These are phyloP conservation scores for Ormyrus labotus DNA, from an alignment of 2,888 invertebrate genomes.

Conservation along the genomic window DNA sequence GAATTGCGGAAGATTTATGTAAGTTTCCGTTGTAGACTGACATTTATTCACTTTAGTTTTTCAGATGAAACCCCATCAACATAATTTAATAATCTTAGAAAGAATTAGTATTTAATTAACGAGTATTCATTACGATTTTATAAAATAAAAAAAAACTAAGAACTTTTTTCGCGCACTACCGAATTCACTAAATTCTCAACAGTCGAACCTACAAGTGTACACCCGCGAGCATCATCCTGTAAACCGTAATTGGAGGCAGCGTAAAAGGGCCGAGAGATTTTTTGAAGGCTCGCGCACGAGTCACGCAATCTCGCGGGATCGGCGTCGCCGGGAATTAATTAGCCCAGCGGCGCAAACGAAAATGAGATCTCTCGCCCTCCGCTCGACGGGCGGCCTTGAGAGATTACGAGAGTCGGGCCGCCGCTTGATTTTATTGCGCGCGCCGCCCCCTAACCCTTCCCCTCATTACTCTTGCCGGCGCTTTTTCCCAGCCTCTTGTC, in stretches of 20 bases:
- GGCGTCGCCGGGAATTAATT: slow-evolving; percentile 67
- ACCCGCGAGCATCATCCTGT: not conserved
- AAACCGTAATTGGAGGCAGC: slow-evolving; percentile 31
- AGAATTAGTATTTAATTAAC: too few species aligned
- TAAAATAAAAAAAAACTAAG: too few species aligned
- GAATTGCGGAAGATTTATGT: too few species aligned
- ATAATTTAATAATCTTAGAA: too few species aligned
- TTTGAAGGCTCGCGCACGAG: slow-evolving; percentile 23
- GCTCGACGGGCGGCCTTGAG: not conserved
- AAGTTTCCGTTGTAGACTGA: too few species aligned
- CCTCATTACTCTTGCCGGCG: not conserved
- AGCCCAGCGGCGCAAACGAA: slow-evolving; percentile 66
- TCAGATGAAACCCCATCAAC: too few species aligned
- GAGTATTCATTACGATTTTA: too few species aligned
- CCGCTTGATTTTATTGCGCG: slow-evolving; percentile 43
- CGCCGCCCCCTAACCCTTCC: slow-evolving; percentile 23
- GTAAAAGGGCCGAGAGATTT: slow-evolving; percentile 4
- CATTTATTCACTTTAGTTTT: too few species aligned
- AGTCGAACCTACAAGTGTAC: not conserved
- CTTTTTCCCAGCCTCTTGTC: slow-evolving; percentile 17
- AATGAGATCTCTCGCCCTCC: slow-evolving; percentile 66
- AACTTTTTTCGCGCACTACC: too few species aligned
- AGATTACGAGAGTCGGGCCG: not conserved
- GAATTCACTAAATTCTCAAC: too few species aligned
- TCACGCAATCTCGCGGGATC: slow-evolving; percentile 57